Evolutionary conservation across 2,113 vertebrate species (phyloP).

Genomic region (Nanger granti): DNA sequence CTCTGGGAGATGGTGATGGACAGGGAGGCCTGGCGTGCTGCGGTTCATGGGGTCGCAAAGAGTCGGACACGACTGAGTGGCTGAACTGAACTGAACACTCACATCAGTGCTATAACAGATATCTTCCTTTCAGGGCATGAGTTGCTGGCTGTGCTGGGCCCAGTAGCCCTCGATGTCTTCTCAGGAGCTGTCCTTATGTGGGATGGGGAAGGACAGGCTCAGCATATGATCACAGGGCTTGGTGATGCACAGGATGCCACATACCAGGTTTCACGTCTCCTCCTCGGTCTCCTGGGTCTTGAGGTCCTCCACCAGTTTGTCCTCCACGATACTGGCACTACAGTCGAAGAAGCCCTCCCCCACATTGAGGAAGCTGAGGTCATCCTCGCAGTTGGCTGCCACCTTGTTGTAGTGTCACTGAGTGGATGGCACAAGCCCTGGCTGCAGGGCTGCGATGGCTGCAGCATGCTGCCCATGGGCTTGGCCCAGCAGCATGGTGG

Average conservation of each 20-base stretch:
- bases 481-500: rapidly evolving
- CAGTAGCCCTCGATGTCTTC: not conserved
- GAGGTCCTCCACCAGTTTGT: not conserved
- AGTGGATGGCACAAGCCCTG: not conserved
- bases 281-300: not conserved
- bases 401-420: not conserved
- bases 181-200: rapidly evolving
- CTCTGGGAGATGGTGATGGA: too few species aligned
- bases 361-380: not conserved
- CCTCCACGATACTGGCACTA: not conserved
- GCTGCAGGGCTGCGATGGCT: not conserved
- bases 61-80: too few species aligned
- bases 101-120: slow-evolving; percentile 96
- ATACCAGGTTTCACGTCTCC: rapidly evolving
- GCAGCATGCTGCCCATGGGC: not conserved
- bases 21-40: too few species aligned
- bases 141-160: not conserved
- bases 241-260: not conserved
- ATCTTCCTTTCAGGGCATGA: slow-evolving; percentile 74
- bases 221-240: not conserved
- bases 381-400: rapidly evolving
- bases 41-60: too few species aligned
- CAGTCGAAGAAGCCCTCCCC: not conserved
- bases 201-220: not conserved
- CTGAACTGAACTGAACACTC: slow-evolving; percentile 76